Percentiles rank a stretch among this genome's conserved stretches.
phyloP scores from a whole-genome alignment of 2,888 invertebrate species.

The Mimas tiliae region DNA sequence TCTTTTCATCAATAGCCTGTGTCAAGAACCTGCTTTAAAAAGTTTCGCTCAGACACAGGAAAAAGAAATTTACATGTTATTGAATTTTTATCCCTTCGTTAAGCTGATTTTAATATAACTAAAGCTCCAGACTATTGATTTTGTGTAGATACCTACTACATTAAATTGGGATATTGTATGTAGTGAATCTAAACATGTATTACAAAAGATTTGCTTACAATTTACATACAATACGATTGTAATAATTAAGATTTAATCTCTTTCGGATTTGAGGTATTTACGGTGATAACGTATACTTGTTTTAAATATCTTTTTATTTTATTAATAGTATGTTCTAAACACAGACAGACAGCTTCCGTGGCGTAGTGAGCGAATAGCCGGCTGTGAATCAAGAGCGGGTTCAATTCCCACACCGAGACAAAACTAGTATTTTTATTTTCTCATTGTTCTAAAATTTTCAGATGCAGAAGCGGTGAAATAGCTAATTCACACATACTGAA shows the following conservation, averaged over 20 bases:
- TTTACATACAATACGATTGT: too few species aligned
- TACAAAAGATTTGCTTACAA: not conserved
- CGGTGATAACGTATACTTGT: too few species aligned
- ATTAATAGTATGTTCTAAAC: not conserved
- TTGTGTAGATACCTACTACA: not conserved
- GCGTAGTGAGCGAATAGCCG: too few species aligned
- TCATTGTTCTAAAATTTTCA: not conserved
- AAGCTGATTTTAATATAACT: constrained; percentile 55
- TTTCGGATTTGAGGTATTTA: too few species aligned
- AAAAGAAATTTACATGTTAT: constrained; percentile 81
- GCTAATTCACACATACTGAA: too few species aligned
- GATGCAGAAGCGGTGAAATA: not conserved
- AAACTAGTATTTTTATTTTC: too few species aligned
- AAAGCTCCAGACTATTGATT: constrained; percentile 3
- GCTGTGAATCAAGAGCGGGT: too few species aligned
- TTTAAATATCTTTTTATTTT: too few species aligned
- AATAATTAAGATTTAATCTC: too few species aligned
- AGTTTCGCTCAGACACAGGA: constrained; percentile 70
- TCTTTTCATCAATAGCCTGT: constrained; percentile 69
- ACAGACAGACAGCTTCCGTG: too few species aligned
- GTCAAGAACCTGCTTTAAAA: constrained; percentile 72
- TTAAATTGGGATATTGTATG: not conserved
- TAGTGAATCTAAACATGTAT: not conserved
- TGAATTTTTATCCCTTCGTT: constrained; percentile 81
- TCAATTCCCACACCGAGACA: too few species aligned